These are phyloP conservation scores for Protobothrops mucrosquamatus DNA, from an alignment of 2,113 vertebrate genomes.

Conservation along the genomic window DNA sequence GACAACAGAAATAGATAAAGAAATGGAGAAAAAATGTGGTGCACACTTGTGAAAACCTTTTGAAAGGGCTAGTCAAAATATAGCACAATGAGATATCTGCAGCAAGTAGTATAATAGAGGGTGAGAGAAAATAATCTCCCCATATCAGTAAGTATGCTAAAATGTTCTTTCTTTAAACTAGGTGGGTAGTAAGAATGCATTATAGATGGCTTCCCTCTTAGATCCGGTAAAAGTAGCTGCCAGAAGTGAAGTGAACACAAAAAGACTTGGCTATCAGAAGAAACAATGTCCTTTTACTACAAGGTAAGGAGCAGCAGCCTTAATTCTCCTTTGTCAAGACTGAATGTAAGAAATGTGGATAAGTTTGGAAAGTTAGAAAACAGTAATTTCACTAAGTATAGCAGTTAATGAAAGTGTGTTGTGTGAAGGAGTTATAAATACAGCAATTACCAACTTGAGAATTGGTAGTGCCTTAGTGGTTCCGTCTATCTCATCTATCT, in stretches of 20 bases:
- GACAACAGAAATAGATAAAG: not conserved
- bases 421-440: too few relatives aligned
- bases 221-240: not conserved
- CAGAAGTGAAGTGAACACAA: not conserved
- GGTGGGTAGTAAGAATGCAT: not conserved
- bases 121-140: not conserved
- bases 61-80: slow-evolving; percentile 28
- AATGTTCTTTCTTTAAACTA: not conserved
- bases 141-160: not conserved
- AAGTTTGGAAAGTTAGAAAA: not conserved
- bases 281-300: not conserved
- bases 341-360: not conserved
- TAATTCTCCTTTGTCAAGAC: not conserved
- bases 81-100: not conserved
- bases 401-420: too few relatives aligned
- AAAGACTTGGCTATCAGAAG: not conserved
- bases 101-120: not conserved
- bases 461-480: too few relatives aligned
- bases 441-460: too few relatives aligned
- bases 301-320: not conserved
- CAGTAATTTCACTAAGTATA: not conserved
- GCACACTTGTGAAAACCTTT: not conserved
- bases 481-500: too few relatives aligned
- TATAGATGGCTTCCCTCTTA: not conserved
- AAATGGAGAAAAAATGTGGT: not conserved